These are phyloP conservation scores for Xenopus petersii DNA, from an alignment of 2,797 vertebrate species.

Conservation along the genomic window DNA sequence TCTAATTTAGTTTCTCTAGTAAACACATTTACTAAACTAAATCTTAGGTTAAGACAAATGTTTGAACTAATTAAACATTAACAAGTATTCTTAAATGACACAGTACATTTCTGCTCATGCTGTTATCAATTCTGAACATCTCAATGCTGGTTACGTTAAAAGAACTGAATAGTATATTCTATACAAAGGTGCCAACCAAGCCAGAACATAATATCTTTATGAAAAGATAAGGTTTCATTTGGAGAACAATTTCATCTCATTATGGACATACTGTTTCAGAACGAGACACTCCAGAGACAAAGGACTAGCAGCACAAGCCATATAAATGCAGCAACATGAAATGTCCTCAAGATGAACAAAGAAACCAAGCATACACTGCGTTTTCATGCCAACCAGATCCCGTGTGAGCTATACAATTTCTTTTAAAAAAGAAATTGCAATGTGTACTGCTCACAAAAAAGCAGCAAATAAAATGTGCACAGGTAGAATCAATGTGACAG, in stretches of 20 bases:
- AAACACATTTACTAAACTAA: too few relatives aligned
- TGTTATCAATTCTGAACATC: background rate
- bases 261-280: background rate
- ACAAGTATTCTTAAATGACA: background rate
- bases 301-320: background rate
- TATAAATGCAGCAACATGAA: background rate
- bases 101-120: background rate
- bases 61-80: background rate
- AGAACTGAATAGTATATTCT: background rate
- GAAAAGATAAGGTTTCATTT: background rate
- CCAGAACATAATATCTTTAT: background rate
- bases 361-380: background rate
- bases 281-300: slow-evolving; percentile 1
- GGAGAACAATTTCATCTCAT: background rate
- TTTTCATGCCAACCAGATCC: background rate
- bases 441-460: background rate
- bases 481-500: too few relatives aligned
- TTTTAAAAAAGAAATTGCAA: background rate
- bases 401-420: too few relatives aligned
- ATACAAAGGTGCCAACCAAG: background rate
- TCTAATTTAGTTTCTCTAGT: background rate
- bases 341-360: background rate
- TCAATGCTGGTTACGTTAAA: background rate
- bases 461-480: too few relatives aligned
- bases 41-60: too few relatives aligned